Evolutionary conservation across 2,888 invertebrate genomes (phyloP), one percentile per base, ranked within the genome.

Genomic region (Himalopsyche tibetana): DNA sequence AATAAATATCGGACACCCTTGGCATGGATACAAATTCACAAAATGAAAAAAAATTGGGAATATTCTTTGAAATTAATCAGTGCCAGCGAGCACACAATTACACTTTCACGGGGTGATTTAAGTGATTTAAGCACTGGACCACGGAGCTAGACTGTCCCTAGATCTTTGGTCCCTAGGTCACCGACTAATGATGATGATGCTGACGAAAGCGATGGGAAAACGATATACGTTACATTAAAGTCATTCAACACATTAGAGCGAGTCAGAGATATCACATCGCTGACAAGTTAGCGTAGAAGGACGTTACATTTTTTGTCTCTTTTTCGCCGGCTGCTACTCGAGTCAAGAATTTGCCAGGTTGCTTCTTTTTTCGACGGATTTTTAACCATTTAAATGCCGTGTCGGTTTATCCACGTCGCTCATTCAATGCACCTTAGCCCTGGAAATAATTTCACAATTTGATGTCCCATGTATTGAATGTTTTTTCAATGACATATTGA

Each of bases 241-340:
- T 28, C 28, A 28, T 28, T 51, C 15, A 51, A 15, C 28, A n/a
- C 19, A 19, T 63, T 8, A 9, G 63, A 63, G 63, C n/a, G 63
- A 28, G 63, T 9, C 28, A 63, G 63, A 63, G 63, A 19, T 63
- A 63, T 11, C 63, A 63, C 28, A n/a, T 63, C 63, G 63, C 63
- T 63, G 63, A 63, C 63, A 63, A 63, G 63, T 51, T 15, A 51
- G 51, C 19, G 63, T n/a, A 8, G 28, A 63, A 63, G 63, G 63
- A 63, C 63, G 63, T 63, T 28, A 19, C 63, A 63, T 63, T 63
- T 63, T 63, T 63, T 63, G 28, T 63, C 63, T 28, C 63, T 28
- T 63, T 63, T 63, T 63, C 63, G 63, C 63, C 63, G 63, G 63
- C 63, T 19, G 63, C 63, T 63, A 63, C 19, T 63, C 19, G 28